These are phyloP conservation scores for Cyphotilapia sp. DNA, from an alignment of 2,113 vertebrate genomes.

Conservation along the genomic window DNA sequence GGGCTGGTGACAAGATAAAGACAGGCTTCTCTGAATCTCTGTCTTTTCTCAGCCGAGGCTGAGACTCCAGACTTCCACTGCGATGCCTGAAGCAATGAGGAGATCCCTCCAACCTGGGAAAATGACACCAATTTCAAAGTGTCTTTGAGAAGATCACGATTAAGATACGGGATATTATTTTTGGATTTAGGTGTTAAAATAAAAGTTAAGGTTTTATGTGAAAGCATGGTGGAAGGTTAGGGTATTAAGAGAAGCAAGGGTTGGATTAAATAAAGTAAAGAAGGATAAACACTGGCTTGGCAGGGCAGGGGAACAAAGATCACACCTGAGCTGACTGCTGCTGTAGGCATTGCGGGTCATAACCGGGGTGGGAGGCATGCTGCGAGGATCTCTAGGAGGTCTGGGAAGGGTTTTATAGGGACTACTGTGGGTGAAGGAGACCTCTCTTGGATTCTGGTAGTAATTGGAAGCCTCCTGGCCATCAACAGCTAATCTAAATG, in stretches of 20 bases:
- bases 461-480: constrained; percentile 40
- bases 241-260: neutral
- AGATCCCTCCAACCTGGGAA: constrained; percentile 76
- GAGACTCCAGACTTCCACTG: constrained; percentile 90
- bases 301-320: neutral
- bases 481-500: constrained; percentile 48
- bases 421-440: constrained; percentile 83
- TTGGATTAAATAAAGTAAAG: neutral
- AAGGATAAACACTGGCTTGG: neutral
- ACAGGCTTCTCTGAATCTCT: constrained; percentile 72
- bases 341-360: constrained; percentile 93
- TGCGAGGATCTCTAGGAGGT: constrained; percentile 76
- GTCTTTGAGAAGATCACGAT: neutral
- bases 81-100: constrained; percentile 81
- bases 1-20: constrained; percentile 80
- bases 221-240: neutral
- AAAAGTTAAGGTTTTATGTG: neutral
- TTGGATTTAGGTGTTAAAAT: neutral
- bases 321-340: constrained; percentile 90
- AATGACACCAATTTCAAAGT: neutral
- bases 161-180: neutral
- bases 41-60: constrained; percentile 74
- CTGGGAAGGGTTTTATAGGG: constrained; percentile 84
- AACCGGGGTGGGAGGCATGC: constrained; percentile 85
- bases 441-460: constrained; percentile 69